phyloP scores from a whole-genome alignment of 2,113 vertebrate genomes.

The Psittacula cyanocephala region DNA sequence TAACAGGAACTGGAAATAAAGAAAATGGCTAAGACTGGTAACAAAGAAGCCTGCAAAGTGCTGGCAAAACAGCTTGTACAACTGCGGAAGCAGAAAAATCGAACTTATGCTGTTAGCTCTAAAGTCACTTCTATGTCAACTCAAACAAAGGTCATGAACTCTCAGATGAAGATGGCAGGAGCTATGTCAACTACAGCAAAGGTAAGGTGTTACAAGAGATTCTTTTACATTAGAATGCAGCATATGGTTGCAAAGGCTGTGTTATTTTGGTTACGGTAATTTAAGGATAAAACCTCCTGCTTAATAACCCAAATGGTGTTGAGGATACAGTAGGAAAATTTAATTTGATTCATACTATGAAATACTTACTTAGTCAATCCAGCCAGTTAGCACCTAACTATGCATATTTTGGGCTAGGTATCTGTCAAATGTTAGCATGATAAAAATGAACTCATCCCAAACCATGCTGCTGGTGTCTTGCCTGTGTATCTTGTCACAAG shows the following conservation, averaged over 20 bases:
- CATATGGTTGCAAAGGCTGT: background rate
- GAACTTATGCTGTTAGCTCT: slow-evolving; percentile 95
- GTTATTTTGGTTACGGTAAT: background rate
- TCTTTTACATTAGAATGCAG: background rate
- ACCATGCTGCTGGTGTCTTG: background rate
- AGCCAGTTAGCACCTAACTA: background rate
- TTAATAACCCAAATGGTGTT: background rate
- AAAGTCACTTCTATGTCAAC: slow-evolving; percentile 97
- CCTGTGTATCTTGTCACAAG: background rate
- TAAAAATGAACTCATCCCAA: background rate
- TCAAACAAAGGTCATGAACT: slow-evolving; percentile 97
- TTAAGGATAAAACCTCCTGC: background rate
- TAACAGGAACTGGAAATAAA: slow-evolving; percentile 95
- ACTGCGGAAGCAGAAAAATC: slow-evolving; percentile 91
- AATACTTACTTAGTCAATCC: background rate
- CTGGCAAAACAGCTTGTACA: slow-evolving; percentile 96
- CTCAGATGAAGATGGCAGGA: slow-evolving; percentile 99
- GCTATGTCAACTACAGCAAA: slow-evolving; percentile 96
- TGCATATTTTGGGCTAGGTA: background rate
- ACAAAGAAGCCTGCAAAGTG: slow-evolving; percentile 94
- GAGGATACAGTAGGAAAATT: background rate
- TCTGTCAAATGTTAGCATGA: background rate
- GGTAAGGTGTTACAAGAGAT: slow-evolving; percentile 69
- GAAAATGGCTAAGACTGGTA: slow-evolving; percentile 97
- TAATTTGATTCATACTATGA: background rate